These are phyloP conservation scores for Euplexia lucipara DNA, from an alignment of 2,888 invertebrate genomes.

Conservation along the genomic window DNA sequence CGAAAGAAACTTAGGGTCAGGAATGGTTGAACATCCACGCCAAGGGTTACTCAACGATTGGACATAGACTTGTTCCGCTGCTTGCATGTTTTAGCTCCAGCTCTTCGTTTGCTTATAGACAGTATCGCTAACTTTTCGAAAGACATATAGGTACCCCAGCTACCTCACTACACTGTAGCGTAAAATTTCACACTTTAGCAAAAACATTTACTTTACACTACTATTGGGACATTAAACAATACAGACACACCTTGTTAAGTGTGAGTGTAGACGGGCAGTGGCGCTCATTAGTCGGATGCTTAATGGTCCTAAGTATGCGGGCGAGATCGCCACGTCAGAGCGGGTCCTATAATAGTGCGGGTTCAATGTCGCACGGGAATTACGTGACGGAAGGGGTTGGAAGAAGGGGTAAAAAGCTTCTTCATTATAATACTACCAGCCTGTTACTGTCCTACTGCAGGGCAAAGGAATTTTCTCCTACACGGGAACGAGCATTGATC, in stretches of 20 bases:
- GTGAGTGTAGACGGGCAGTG: constrained; percentile 67
- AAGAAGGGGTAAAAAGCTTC: not conserved
- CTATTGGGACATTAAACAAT: constrained; percentile 41
- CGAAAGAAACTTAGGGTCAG: no score
- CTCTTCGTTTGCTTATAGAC: no score
- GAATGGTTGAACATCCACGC: no score
- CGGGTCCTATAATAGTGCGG: constrained; percentile 58
- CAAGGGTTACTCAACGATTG: no score
- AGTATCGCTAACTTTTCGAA: not conserved
- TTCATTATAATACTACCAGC: no score
- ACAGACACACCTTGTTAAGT: constrained; percentile 56
- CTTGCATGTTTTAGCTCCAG: no score
- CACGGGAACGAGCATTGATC: no score
- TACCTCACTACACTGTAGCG: not conserved
- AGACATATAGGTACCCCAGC: constrained; percentile 1
- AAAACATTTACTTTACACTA: constrained; percentile 20
- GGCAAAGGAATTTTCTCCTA: no score
- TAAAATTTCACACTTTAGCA: constrained; percentile 37
- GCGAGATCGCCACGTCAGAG: constrained; percentile 79
- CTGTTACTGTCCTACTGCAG: no score
- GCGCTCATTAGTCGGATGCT: constrained; percentile 85
- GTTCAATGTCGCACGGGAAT: constrained; percentile 38
- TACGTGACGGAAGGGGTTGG: not conserved
- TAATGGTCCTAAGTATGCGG: constrained; percentile 88
- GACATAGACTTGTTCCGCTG: no score